Base-by-base conservation (phyloP, 2,888 invertebrate genomes). In the Hipparchia semele region DNA sequence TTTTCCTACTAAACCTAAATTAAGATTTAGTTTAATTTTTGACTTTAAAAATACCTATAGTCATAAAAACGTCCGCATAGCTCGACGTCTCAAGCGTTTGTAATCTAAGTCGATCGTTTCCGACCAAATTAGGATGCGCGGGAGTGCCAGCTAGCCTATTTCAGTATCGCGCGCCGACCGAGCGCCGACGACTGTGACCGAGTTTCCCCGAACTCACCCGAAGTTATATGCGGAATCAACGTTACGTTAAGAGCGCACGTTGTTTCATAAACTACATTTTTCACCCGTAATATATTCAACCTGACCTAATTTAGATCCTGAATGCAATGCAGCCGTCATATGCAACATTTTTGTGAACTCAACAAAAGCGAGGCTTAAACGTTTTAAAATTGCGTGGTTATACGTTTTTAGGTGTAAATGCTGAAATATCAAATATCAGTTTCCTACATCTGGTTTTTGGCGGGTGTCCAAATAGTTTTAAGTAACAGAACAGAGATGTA, bases 51-150 rank as follows among this genome's bases (percentile, higher is more conserved):
- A 68, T 60, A 70, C 71, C 71, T 39, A 39, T 66, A 73, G 68
- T 66, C 78, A 64, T 68, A 70, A 82, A 84, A 82, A 79, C 82
- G 78, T 82, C 80, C 71, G 78, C 70, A 74, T 76, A 78, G 82
- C 81, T 74, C 77, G 69, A 76, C 73, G 74, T 66, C 65, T 68
- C 71, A 86, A 87, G 85, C 79, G 81, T 82, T 84, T 89, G 93
- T 92, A 92, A 91, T 80, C 84, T 79, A 80, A 85, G 81, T 81
- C 81, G 85, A 80, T 79, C 83, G 83, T 76, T 78, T 86, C 88
- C 87, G 86, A 91, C 95, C 95, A 95, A 95, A 95, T 95, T 95
- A 94, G 95, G 95, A 87, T 86, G 85, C 86, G 89, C 78, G 84
- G 79, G 82, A 85, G 82, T 83, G 80, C 80, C 83, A 80, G 84